Conservation (phyloP, 2,888 invertebrate species). For the Pachycephus smyrnensis region DNA sequence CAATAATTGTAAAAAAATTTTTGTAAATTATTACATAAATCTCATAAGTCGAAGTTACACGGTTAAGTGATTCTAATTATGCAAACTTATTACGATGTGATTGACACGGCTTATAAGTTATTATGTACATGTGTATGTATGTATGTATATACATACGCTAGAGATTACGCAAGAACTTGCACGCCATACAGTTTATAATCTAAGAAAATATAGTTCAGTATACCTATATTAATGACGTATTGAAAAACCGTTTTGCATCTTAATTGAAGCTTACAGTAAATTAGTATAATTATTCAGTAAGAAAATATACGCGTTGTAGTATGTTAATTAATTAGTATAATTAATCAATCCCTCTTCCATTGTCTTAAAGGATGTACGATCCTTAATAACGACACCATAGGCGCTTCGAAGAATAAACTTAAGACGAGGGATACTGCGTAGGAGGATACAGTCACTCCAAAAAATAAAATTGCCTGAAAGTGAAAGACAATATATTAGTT, state of each 20-base stretch:
- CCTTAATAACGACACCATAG: slow-evolving; percentile 70
- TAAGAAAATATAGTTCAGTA: background rate
- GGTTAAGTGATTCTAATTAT: background rate
- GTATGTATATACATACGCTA: background rate
- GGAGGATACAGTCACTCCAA: slow-evolving; percentile 68
- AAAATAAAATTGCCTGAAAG: slow-evolving; percentile 69
- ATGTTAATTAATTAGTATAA: background rate
- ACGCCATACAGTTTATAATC: background rate
- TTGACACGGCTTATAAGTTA: background rate
- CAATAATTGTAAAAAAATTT: background rate
- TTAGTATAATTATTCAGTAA: background rate
- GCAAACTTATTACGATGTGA: background rate
- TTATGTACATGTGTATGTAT: background rate
- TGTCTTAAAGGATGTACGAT: slow-evolving; percentile 65
- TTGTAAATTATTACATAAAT: background rate
- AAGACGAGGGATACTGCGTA: slow-evolving; percentile 67
- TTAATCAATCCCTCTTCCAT: slow-evolving; percentile 38
- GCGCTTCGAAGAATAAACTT: slow-evolving; percentile 73
- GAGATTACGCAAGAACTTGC: background rate
- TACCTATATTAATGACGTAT: background rate
- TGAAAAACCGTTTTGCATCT: background rate
- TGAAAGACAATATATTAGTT: slow-evolving; percentile 16
- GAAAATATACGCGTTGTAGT: background rate
- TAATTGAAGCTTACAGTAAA: background rate
- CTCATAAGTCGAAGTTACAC: background rate